phyloP scores from a whole-genome alignment of 1,140 invertebrate species.

The Probaryconus sp. region DNA sequence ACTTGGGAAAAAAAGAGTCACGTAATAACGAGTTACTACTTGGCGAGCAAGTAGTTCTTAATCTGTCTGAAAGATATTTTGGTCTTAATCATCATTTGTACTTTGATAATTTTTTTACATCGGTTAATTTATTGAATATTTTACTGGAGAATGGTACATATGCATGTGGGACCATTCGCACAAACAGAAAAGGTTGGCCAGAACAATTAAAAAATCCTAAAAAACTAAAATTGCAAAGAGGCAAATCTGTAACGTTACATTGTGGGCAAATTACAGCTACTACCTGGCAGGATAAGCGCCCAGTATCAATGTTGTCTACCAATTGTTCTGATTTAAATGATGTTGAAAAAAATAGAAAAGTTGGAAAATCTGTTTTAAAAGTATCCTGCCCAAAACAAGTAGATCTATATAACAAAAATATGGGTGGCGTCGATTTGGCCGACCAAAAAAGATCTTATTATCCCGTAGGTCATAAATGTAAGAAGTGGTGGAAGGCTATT shows the following conservation, averaged over 20 bases:
- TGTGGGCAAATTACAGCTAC: constrained; percentile 5
- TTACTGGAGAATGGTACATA: constrained; percentile 16
- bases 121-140: constrained; percentile 7
- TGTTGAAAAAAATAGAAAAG: not conserved
- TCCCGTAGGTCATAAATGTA: constrained; percentile 3
- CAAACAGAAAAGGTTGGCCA: constrained; percentile 30
- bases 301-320: constrained; percentile 28
- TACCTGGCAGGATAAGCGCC: constrained; percentile 27
- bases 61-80: constrained; percentile 9
- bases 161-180: constrained; percentile 21
- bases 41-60: constrained; percentile 29
- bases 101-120: constrained; percentile 34
- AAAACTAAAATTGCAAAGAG: constrained; percentile 10
- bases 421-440: constrained; percentile 39
- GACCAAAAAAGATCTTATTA: constrained; percentile 48
- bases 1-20: constrained; percentile 23
- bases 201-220: constrained; percentile 17
- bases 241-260: constrained; percentile 8
- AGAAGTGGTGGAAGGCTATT: constrained; percentile 20
- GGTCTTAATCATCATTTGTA: constrained; percentile 24
- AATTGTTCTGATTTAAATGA: constrained; percentile 18
- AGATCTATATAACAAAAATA: constrained; percentile 27
- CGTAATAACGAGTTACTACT: constrained; percentile 8
- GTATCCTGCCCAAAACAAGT: not conserved
- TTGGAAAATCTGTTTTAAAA: not conserved